Evolutionary conservation across 2,797 vertebrate genomes (phyloP).

Genomic region (Ibycter americanus): DNA sequence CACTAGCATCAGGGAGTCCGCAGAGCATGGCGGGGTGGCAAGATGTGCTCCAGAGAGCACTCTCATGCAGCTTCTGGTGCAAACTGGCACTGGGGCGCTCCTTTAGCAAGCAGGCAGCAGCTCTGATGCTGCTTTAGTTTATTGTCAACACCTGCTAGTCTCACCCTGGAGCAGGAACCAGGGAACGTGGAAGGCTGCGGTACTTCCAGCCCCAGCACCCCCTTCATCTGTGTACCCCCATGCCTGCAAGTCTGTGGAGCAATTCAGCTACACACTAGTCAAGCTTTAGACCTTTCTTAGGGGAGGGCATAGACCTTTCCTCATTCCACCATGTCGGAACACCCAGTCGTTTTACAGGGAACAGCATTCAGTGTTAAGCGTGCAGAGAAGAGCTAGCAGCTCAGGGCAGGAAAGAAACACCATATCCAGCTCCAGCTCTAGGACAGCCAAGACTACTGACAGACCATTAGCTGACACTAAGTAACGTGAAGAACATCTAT

Average conservation of each 20-base stretch:
- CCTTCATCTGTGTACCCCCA: background rate
- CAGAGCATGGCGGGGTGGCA: background rate
- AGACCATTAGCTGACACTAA: background rate
- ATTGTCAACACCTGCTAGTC: background rate
- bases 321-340: background rate
- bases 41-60: background rate
- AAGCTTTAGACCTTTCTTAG: background rate
- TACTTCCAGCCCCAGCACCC: background rate
- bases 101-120: background rate
- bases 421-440: background rate
- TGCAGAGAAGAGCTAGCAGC: background rate
- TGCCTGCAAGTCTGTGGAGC: background rate
- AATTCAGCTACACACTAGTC: background rate
- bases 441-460: background rate
- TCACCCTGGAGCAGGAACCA: background rate
- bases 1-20: background rate
- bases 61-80: background rate
- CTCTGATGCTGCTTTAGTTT: background rate
- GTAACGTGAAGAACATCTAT: background rate
- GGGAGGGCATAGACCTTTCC: background rate
- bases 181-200: background rate
- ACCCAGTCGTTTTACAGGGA: background rate
- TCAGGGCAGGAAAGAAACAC: background rate
- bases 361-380: background rate
- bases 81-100: too few relatives aligned